Evolutionary conservation across 2,888 invertebrate species (phyloP).

Genomic region (Phyto melanocephala): DNA sequence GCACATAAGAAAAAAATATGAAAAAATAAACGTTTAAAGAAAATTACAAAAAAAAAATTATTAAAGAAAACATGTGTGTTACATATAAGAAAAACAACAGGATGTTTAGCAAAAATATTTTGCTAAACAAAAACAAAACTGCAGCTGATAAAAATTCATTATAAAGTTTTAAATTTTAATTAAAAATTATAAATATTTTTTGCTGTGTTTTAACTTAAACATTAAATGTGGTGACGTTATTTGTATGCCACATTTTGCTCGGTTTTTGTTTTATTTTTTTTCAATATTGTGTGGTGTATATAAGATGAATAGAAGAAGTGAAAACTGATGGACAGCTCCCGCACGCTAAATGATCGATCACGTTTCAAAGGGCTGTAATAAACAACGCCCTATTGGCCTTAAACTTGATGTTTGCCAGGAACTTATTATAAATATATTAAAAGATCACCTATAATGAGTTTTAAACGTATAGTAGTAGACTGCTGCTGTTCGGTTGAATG

Average conservation of each 20-base stretch:
- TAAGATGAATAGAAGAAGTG: constrained; percentile 48
- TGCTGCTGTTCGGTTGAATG: background rate
- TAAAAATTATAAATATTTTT: constrained; percentile 69
- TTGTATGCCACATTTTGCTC: too few species aligned
- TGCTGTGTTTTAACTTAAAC: background rate
- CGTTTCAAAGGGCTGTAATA: constrained; percentile 66
- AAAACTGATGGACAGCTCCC: constrained; percentile 69
- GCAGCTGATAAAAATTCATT: constrained; percentile 78
- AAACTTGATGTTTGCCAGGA: constrained; percentile 35
- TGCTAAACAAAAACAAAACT: background rate
- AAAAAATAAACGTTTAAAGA: constrained; percentile 26
- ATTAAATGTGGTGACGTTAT: constrained; percentile 5
- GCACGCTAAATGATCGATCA: constrained; percentile 69
- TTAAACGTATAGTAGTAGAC: constrained; percentile 22
- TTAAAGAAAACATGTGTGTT: constrained; percentile 59
- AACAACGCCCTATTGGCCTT: constrained; percentile 64
- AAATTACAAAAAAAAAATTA: constrained; percentile 11
- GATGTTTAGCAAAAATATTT: constrained; percentile 39
- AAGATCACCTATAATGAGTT: constrained; percentile 68
- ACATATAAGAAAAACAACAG: constrained; percentile 53
- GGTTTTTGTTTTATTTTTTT: background rate
- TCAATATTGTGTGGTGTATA: background rate
- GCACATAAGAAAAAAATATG: background rate
- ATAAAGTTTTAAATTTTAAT: constrained; percentile 76
- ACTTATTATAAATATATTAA: constrained; percentile 67